Conservation (phyloP, 2,888 invertebrate genomes). For the Cistogaster globosa region DNA sequence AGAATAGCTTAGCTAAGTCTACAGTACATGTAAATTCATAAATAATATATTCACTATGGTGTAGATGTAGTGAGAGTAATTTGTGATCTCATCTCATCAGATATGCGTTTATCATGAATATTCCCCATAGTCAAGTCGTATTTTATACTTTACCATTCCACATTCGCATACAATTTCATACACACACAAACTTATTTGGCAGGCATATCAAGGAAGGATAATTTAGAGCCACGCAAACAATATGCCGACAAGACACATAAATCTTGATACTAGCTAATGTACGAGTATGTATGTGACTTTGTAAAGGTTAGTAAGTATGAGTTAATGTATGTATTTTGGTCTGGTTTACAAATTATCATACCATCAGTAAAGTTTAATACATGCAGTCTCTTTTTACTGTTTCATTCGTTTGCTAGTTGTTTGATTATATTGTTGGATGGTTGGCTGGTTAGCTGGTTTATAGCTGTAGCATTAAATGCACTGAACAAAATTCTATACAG, state of each 20-base stretch:
- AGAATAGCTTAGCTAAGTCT: not conserved
- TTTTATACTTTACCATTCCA: conserved; percentile 49
- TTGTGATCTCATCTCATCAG: conserved; percentile 71
- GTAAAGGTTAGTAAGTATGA: conserved; percentile 13
- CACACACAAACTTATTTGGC: conserved; percentile 31
- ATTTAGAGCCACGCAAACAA: conserved; percentile 74
- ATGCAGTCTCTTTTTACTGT: conserved; percentile 23
- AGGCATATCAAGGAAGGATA: conserved; percentile 70
- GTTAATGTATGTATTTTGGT: conserved; percentile 59
- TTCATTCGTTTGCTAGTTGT: conserved; percentile 37
- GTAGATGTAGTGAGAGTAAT: conserved; percentile 63
- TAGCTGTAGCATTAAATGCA: conserved; percentile 14
- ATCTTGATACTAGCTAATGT: conserved; percentile 73
- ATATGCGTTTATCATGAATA: conserved; percentile 71
- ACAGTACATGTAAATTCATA: conserved; percentile 10
- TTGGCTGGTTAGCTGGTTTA: not conserved
- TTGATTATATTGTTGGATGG: conserved; percentile 2
- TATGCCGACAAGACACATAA: conserved; percentile 73
- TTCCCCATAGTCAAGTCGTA: conserved; percentile 71
- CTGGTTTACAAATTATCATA: conserved; percentile 73
- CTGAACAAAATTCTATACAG: not conserved
- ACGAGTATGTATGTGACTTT: conserved; percentile 21
- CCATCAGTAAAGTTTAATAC: conserved; percentile 68
- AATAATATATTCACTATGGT: conserved; percentile 42
- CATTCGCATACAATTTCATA: conserved; percentile 4